phyloP scores from a whole-genome alignment of 2,113 vertebrate species.

The Perccottus glenii region DNA sequence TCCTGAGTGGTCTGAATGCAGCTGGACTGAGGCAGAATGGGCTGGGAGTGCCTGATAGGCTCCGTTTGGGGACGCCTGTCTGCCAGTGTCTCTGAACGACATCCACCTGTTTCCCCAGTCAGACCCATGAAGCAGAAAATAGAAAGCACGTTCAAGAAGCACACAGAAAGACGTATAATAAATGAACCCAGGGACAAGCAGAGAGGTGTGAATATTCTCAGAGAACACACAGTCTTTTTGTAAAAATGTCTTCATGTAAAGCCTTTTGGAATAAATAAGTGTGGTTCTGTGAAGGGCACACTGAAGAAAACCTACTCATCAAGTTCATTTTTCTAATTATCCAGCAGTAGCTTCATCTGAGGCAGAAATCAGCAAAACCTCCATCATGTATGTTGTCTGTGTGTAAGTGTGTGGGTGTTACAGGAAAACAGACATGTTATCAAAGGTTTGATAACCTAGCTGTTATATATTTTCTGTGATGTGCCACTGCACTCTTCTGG shows the following conservation, averaged over 20 bases:
- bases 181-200: not conserved
- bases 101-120: conserved; percentile 20
- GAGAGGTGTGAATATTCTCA: conserved; percentile 20
- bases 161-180: conserved; percentile 29
- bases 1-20: conserved; percentile 21
- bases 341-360: conserved; percentile 40
- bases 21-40: conserved; percentile 25
- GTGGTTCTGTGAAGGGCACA: conserved; percentile 18
- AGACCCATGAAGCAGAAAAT: conserved; percentile 30
- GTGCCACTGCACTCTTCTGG: conserved; percentile 64
- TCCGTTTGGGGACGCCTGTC: conserved; percentile 7
- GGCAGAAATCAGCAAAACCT: conserved; percentile 4
- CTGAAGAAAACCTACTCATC: conserved; percentile 38
- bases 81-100: conserved; percentile 14
- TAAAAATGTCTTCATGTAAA: conserved; percentile 7
- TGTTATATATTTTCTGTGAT: conserved; percentile 7
- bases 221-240: not conserved
- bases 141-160: conserved; percentile 1
- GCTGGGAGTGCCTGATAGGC: conserved; percentile 6
- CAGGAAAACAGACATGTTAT: conserved; percentile 33
- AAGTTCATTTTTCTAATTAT: conserved; percentile 55
- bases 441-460: conserved; percentile 17
- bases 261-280: conserved; percentile 17
- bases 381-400: not conserved
- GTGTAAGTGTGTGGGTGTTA: conserved; percentile 20